Conservation (phyloP, 2,888 invertebrate species). For the Scotopteryx bipunctaria region DNA sequence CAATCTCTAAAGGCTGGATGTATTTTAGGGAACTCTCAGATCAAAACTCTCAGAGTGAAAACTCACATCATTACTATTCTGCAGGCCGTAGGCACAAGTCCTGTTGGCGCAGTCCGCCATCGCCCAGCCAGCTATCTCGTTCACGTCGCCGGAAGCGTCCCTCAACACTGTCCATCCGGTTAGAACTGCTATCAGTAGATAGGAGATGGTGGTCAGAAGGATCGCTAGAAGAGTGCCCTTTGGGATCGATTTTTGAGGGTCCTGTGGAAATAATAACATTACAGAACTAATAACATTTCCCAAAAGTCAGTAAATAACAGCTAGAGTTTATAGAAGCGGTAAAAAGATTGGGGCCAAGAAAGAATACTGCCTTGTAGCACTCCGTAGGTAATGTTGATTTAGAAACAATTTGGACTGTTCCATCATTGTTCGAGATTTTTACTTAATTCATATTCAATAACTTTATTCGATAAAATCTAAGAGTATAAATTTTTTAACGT, state of each 20-base stretch:
- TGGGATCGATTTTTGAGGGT: slow-evolving; percentile 93
- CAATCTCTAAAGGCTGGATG: too few species aligned
- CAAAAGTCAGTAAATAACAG: too few species aligned
- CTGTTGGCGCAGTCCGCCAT: slow-evolving; percentile 80
- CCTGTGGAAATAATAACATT: slow-evolving; percentile 76
- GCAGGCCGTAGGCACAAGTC: slow-evolving; percentile 87
- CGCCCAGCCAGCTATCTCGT: slow-evolving; percentile 81
- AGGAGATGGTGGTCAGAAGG: slow-evolving; percentile 92
- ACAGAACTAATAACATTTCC: not conserved
- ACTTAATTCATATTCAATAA: too few species aligned
- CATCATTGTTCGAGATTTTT: too few species aligned
- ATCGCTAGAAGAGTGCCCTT: slow-evolving; percentile 97
- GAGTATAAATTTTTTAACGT: too few species aligned
- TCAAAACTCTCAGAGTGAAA: not conserved
- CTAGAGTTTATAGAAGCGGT: not conserved
- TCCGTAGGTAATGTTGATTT: not conserved
- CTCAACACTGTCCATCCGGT: slow-evolving; percentile 89
- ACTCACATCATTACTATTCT: slow-evolving; percentile 90
- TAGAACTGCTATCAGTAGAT: slow-evolving; percentile 92
- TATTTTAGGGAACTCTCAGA: too few species aligned
- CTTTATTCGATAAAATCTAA: too few species aligned
- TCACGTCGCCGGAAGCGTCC: slow-evolving; percentile 89
- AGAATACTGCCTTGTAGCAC: slow-evolving; percentile 2
- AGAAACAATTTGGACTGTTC: not conserved
- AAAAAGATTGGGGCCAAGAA: not conserved